A percentile compares a stretch with the other conserved stretches of the same genome.
Conservation (phyloP, 2,797 vertebrate species). For the Acropternis orthonyx region DNA sequence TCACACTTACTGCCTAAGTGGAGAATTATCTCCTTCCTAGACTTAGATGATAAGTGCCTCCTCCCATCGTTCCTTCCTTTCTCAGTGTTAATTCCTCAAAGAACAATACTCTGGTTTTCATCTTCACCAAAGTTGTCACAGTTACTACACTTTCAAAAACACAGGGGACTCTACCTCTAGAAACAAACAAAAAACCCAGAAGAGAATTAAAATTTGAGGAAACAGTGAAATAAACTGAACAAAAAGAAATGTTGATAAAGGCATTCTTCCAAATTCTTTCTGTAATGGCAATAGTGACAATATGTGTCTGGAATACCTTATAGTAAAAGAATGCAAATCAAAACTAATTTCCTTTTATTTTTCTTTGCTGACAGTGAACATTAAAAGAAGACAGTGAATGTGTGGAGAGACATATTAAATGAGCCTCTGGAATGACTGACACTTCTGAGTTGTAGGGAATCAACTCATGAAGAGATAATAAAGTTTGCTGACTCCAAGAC, state of each 20-base stretch:
- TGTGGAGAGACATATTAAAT: constrained; percentile 4
- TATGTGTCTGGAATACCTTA: background rate
- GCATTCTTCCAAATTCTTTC: background rate
- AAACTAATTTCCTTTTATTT: constrained; percentile 42
- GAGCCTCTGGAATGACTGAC: constrained; percentile 29
- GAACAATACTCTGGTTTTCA: background rate
- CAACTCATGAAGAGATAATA: constrained; percentile 11
- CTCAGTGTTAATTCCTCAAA: background rate
- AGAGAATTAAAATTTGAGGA: background rate
- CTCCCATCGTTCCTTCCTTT: background rate
- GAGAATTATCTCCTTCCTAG: background rate
- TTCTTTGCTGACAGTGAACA: constrained; percentile 37
- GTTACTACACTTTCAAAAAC: background rate
- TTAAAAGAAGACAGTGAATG: constrained; percentile 35
- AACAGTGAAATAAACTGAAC: background rate
- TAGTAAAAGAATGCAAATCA: constrained; percentile 37
- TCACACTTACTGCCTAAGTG: background rate
- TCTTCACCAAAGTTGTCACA: background rate
- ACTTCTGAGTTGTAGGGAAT: constrained; percentile 7
- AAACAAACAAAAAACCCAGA: background rate
- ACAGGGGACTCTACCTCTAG: background rate
- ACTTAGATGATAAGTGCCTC: background rate
- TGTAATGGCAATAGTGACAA: background rate
- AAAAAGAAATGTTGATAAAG: constrained; percentile 14
- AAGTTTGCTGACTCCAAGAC: constrained; percentile 41